Conservation (phyloP, 2,797 vertebrate genomes). For the Urocyon cinereoargenteus region DNA sequence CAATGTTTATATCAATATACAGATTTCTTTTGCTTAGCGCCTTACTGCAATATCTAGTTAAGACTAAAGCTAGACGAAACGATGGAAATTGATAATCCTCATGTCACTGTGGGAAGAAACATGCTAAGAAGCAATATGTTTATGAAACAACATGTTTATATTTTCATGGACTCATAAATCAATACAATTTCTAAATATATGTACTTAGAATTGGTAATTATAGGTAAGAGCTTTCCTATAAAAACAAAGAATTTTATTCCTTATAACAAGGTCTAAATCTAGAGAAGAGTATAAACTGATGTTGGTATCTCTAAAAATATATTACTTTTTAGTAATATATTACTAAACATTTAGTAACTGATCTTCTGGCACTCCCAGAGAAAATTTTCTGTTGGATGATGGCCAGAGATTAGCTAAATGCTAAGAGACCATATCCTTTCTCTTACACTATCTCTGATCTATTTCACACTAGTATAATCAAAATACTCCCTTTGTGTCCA, state of each 20-base stretch:
- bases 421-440: conserved; percentile 82
- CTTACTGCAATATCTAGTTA: not conserved
- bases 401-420: conserved; percentile 84
- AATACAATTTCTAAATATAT: not conserved
- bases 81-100: not conserved
- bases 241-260: conserved; percentile 70
- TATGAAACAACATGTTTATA: conserved; percentile 47
- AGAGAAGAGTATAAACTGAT: conserved; percentile 79
- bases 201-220: conserved; percentile 15
- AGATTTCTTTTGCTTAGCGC: not conserved
- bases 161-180: not conserved
- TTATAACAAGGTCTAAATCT: conserved; percentile 79
- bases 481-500: conserved; percentile 81
- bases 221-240: not conserved
- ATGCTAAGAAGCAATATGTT: not conserved
- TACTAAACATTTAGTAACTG: conserved; percentile 73
- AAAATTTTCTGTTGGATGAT: conserved; percentile 87
- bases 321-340: conserved; percentile 82
- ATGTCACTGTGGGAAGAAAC: not conserved
- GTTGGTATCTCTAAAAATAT: conserved; percentile 80
- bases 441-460: conserved; percentile 81
- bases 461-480: conserved; percentile 85
- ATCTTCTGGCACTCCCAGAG: conserved; percentile 78
- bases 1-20: not conserved
- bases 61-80: not conserved